phyloP scores from a whole-genome alignment of 2,797 vertebrate genomes.

The Peromyscus nudipes region DNA sequence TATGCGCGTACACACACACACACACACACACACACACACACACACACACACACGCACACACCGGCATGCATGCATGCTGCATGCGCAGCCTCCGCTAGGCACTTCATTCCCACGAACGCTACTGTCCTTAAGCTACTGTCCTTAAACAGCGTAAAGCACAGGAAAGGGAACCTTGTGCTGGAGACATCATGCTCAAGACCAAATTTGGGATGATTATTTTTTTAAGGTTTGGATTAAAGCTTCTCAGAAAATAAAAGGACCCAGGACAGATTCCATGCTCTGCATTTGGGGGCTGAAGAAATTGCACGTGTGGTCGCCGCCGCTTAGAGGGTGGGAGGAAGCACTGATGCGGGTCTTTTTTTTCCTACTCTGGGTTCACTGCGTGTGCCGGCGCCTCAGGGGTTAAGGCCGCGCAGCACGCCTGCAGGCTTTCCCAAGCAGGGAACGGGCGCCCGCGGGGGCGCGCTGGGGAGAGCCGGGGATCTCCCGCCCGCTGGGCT shows the following conservation, averaged over 20 bases:
- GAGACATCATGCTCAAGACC: constrained; percentile 3
- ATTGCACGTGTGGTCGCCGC: not conserved
- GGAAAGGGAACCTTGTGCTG: not conserved
- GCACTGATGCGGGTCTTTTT: not conserved
- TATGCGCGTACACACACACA: not conserved
- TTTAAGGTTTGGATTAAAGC: constrained; percentile 29
- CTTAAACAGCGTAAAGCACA: not conserved
- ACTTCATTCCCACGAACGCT: constrained; percentile 34
- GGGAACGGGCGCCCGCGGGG: not conserved
- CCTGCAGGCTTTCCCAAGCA: constrained; percentile 71
- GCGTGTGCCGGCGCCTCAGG: not conserved
- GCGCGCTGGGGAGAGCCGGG: not conserved
- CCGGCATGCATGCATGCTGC: not conserved
- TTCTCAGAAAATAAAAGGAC: not conserved
- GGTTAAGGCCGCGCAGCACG: constrained; percentile 46
- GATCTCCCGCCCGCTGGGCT: constrained; percentile 70
- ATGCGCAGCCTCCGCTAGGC: not conserved
- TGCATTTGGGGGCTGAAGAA: not conserved
- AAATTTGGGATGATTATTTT: constrained; percentile 71
- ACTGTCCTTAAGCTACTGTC: constrained; percentile 11
- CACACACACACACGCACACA: not conserved
- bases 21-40: not conserved
- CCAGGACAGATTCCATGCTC: not conserved
- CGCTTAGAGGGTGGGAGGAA: not conserved
- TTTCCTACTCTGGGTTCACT: not conserved